Percentiles rank a stretch among this genome's conserved stretches.
Evolutionary conservation across 2,113 vertebrate genomes (phyloP).

Genomic region (Athene noctua): DNA sequence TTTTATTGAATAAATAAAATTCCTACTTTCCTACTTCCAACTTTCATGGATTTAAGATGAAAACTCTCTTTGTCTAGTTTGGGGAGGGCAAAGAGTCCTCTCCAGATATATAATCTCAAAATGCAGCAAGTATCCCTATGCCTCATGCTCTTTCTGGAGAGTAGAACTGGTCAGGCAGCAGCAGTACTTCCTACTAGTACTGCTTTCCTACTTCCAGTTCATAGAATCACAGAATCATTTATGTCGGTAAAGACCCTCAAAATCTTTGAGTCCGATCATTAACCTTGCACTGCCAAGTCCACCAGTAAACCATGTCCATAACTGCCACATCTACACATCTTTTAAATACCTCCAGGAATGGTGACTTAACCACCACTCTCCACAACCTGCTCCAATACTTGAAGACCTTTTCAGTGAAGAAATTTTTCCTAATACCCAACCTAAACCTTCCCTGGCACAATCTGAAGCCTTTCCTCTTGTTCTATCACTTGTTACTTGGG

Average conservation of each 20-base stretch:
- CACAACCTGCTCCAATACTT: not conserved
- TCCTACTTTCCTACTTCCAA: no score
- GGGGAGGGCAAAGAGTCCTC: not conserved
- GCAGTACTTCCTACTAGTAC: no score
- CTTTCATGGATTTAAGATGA: not conserved
- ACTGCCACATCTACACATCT: fast-evolving
- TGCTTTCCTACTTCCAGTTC: no score
- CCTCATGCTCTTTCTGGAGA: not conserved
- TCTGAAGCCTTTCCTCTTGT: not conserved
- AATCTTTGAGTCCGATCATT: not conserved
- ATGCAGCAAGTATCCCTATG: not conserved
- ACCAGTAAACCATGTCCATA: not conserved
- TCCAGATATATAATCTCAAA: not conserved
- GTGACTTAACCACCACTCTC: not conserved
- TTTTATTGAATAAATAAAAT: no score
- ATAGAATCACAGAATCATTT: not conserved
- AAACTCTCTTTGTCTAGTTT: not conserved
- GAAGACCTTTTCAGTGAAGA: not conserved
- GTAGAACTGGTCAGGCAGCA: not conserved
- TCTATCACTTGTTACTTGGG: not conserved
- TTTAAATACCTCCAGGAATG: not conserved
- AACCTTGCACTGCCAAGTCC: not conserved
- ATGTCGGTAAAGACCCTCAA: not conserved
- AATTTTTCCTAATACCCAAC: not conserved
- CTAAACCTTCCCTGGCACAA: not conserved